Evolutionary conservation across 2,888 invertebrate species (phyloP), one percentile per base, ranked within the genome.

Genomic region (Agonopterix alstromeriana): DNA sequence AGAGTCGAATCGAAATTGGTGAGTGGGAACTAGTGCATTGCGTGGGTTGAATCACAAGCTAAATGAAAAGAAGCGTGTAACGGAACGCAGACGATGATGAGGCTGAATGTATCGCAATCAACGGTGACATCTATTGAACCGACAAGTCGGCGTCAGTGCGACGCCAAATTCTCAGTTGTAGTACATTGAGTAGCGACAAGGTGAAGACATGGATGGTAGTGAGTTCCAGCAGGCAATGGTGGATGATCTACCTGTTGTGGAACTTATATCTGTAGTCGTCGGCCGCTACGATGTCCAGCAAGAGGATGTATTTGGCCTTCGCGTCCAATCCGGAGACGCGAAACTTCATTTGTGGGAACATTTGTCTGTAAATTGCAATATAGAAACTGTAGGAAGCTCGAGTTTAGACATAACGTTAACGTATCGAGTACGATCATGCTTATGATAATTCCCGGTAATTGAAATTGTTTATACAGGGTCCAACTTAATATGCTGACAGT

Each of bases 261-360:
- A 97, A 97, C 90, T 97, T 97, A 92, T 97, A 97, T 90, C 97
- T 93, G 92, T 98, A 98, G 92, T 99, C 98, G 90, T 99, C 99
- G 58, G 98, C 98, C 45, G 98, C 98, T 69, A 98, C 98, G 86
- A 99, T 98, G 92, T 99, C 99, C 94, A 99, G 93, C 72, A 99
- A 93, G 57, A 99, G 93, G 87, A 98, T 98, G 93, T 99, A 99
- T 91, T 99, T 99, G 80, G 98, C 97, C 90, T 98, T 97, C 84
- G 98, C 95, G 92, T 99, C 98, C 90, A 99, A 91, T 70, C 99
- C 99, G 78, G 97, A 96, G 73, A 99, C 96, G 80, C 98, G 95
- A 90, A 98, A 98, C 93, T 98, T 98, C 95, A 97, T 98, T 91
- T 99, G 98, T 75, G 99, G 99, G 90, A 99, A 99, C 97, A 99